Percentiles rank a stretch among this genome's conserved stretches.
phyloP scores from a whole-genome alignment of 2,888 invertebrate species.

The Leptinotarsa rubiginosa region DNA sequence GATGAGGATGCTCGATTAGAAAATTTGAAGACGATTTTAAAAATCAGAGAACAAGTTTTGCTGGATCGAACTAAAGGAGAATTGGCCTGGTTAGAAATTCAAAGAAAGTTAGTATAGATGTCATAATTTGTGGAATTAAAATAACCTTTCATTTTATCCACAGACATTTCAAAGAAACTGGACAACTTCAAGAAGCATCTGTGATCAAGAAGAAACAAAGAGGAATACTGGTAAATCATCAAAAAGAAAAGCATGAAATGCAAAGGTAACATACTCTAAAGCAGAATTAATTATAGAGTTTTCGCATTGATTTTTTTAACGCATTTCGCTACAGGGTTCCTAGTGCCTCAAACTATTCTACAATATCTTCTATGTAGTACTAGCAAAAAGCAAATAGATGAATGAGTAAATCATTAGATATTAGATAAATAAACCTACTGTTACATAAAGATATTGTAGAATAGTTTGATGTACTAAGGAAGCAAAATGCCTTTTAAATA shows the following conservation, averaged over 20 bases:
- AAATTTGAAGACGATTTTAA: slow-evolving; percentile 74
- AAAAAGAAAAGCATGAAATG: slow-evolving; percentile 78
- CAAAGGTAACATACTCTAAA: slow-evolving; percentile 66
- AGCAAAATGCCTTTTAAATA: too few species aligned
- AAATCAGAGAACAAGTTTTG: slow-evolving; percentile 75
- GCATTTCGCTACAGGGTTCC: too few species aligned
- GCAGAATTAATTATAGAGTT: too few species aligned
- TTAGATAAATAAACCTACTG: too few species aligned
- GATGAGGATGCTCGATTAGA: slow-evolving; percentile 77
- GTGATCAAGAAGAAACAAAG: slow-evolving; percentile 77
- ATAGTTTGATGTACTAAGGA: too few species aligned
- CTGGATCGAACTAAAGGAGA: slow-evolving; percentile 76
- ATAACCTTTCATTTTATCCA: slow-evolving; percentile 35
- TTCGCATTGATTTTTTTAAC: too few species aligned
- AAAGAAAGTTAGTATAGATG: slow-evolving; percentile 67
- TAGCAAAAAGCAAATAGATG: too few species aligned
- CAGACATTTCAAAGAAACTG: slow-evolving; percentile 69
- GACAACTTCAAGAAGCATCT: slow-evolving; percentile 70
- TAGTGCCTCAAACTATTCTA: too few species aligned
- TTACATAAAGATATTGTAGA: too few species aligned
- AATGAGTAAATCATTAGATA: too few species aligned
- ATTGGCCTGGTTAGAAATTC: slow-evolving; percentile 75
- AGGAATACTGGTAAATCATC: slow-evolving; percentile 73
- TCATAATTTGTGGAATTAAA: neutral
- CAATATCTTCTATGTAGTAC: too few species aligned